phyloP scores from a whole-genome alignment of 2,113 vertebrate species.

The Laticauda laticaudata region DNA sequence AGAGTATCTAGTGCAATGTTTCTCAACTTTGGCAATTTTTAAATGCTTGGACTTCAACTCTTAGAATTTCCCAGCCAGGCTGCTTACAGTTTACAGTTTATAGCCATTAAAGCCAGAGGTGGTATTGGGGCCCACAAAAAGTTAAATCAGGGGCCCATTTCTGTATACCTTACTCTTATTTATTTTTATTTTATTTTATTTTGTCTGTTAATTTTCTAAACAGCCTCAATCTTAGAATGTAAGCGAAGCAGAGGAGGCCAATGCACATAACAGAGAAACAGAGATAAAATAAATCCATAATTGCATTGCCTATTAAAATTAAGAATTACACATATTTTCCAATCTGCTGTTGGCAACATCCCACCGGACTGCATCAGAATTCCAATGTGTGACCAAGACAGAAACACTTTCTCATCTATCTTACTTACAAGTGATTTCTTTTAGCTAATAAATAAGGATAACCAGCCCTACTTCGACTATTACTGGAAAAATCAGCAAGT shows the following conservation, averaged over 20 bases:
- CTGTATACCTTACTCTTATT: background rate
- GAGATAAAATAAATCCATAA: background rate
- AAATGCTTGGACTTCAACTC: background rate
- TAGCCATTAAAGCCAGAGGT: background rate
- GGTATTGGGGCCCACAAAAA: background rate
- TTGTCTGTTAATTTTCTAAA: background rate
- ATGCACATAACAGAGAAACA: background rate
- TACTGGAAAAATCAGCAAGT: background rate
- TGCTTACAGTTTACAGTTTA: background rate
- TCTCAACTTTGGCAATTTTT: too few relatives aligned
- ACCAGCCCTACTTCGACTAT: background rate
- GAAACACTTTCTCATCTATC: too few relatives aligned
- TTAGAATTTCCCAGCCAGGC: background rate
- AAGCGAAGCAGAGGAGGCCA: background rate
- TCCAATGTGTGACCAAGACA: background rate
- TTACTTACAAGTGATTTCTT: background rate
- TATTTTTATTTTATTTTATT: background rate
- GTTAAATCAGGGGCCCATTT: background rate
- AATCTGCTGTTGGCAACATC: background rate
- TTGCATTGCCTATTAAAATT: background rate
- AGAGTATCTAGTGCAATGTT: background rate
- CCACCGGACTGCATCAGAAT: background rate
- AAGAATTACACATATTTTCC: background rate
- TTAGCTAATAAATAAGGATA: background rate
- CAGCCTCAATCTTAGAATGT: background rate